Evolutionary conservation across 2,888 invertebrate species (phyloP), one percentile per base, ranked within the genome.

Genomic region (Pammene fasciana): DNA sequence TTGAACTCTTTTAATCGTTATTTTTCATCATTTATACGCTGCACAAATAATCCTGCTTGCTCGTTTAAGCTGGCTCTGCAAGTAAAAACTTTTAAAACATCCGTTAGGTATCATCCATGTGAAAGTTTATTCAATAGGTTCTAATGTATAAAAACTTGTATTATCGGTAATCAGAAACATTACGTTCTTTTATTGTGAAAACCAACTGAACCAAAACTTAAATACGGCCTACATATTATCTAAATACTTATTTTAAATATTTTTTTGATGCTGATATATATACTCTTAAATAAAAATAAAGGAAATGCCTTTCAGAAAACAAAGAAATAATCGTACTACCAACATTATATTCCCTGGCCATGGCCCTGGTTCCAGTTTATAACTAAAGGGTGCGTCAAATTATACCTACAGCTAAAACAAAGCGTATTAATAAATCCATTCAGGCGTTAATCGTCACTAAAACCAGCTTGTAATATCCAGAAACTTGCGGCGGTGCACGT

Each of bases 381-480:
- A 61, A 36, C 38, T 9, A 38, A 48, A 50, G 50, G 38, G 16
- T 11, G 6, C 10, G 50, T 8, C 50, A 13, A 16, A 18, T 38
- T 61, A 48, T 16, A 48, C 46, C 62, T 41, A 26, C 38, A 38
- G 4, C 34, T 45, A 43, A 36, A 48, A 55, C 34, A 46, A 16
- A 48, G 16, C 36, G 45, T 70, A 59, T 65, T 62, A 59, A 64
- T 57, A 52, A 64, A 60, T 46, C 57, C 54, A 59, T 60, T 59
- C 68, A 45, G 38, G 68, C 65, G 68, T 68, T 68, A 64, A 68
- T 64, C 45, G 62, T 62, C 56, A 16, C 64, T 68, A 64, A 64
- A 68, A 64, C 64, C 68, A 57, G 62, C 68, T 68, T 62, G 56
- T 68, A 64, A 64, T 68, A 68, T 52, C 50, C 56, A 68, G 68